phyloP scores from a whole-genome alignment of 2,888 invertebrate genomes.

The Scaptomyza tumidula region DNA sequence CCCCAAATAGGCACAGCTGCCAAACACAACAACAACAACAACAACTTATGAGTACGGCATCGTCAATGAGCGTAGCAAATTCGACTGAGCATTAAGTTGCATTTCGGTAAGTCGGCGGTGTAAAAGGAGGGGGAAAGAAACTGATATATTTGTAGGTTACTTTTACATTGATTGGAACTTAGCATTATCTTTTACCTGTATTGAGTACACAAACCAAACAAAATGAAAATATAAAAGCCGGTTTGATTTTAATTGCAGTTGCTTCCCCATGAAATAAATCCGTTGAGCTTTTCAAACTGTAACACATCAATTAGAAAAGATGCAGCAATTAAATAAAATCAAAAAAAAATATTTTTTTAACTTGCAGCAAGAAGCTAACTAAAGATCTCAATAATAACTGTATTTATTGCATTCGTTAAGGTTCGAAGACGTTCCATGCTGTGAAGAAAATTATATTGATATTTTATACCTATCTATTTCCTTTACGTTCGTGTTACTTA shows the following conservation, averaged over 20 bases:
- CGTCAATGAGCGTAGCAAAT: constrained; percentile 68
- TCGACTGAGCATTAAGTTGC: constrained; percentile 69
- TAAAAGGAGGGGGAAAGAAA: neutral
- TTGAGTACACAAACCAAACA: constrained; percentile 6
- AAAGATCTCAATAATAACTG: constrained; percentile 3
- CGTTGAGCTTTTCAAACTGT: constrained; percentile 35
- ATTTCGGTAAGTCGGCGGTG: constrained; percentile 30
- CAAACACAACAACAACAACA: constrained; percentile 28
- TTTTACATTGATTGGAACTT: constrained; percentile 56
- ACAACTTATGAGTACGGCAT: constrained; percentile 36
- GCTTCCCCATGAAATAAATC: neutral
- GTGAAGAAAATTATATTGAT: neutral
- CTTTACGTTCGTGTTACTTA: neutral
- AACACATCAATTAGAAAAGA: constrained; percentile 67
- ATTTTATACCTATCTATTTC: neutral
- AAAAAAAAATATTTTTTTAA: neutral
- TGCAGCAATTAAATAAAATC: constrained; percentile 10
- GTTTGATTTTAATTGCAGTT: constrained; percentile 16
- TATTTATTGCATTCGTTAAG: constrained; percentile 1
- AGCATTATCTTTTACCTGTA: constrained; percentile 6
- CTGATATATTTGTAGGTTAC: constrained; percentile 29
- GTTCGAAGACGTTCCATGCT: neutral
- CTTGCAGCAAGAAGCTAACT: neutral
- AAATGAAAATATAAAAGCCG: constrained; percentile 3
- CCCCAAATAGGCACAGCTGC: constrained; percentile 49